phyloP scores from a whole-genome alignment of 2,888 invertebrate genomes.

The Chouioia cunea region DNA sequence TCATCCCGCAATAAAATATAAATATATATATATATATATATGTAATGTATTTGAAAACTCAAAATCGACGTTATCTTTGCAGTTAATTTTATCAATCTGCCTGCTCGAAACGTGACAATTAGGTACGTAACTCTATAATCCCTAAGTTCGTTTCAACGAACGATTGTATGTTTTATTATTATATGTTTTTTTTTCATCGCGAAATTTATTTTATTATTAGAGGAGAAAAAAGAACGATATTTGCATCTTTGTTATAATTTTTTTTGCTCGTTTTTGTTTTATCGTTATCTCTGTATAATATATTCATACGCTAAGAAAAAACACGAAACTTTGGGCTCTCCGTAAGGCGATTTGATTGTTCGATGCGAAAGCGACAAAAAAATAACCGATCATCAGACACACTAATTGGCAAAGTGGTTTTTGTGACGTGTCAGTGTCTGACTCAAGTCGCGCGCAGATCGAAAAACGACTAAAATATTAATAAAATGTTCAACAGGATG shows the following conservation, averaged over 20 bases:
- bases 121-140: no score
- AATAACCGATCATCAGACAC: constrained; percentile 30
- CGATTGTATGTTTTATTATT: constrained; percentile 27
- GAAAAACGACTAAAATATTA: constrained; percentile 32
- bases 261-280: constrained; percentile 7
- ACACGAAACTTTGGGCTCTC: constrained; percentile 40
- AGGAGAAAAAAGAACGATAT: constrained; percentile 40
- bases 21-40: no score
- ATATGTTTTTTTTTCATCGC: constrained; percentile 13
- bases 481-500: constrained; percentile 11
- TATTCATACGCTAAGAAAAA: constrained; percentile 35
- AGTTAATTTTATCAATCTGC: no score
- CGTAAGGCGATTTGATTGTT: constrained; percentile 46
- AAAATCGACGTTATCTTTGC: no score
- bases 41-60: no score
- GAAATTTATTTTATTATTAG: constrained; percentile 22
- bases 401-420: constrained; percentile 14
- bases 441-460: constrained; percentile 43
- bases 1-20: no score
- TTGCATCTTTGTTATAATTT: constrained; percentile 18
- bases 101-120: no score
- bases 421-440: constrained; percentile 8
- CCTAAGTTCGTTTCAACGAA: constrained; percentile 24
- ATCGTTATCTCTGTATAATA: constrained; percentile 1
- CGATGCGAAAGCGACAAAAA: constrained; percentile 22